phyloP scores from a whole-genome alignment of 2,888 invertebrate genomes.

The Exocentrus adspersus region DNA sequence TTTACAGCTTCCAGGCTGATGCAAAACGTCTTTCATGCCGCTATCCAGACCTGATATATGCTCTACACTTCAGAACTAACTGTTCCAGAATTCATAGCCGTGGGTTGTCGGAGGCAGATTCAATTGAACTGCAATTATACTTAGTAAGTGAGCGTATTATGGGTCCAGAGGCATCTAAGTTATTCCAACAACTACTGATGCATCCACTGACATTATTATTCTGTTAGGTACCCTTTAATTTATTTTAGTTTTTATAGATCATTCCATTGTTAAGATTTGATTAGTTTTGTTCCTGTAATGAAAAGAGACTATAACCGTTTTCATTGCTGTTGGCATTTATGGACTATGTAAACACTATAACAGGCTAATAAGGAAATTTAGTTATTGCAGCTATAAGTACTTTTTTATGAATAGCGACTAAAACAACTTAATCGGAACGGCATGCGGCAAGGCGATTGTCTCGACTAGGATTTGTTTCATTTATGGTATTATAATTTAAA shows the following conservation, averaged over 20 bases:
- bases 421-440: too few species aligned
- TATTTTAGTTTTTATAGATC: neutral
- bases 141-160: too few species aligned
- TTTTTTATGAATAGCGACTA: too few species aligned
- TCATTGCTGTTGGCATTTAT: neutral
- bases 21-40: constrained; percentile 9
- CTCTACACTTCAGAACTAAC: neutral
- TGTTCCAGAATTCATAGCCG: neutral
- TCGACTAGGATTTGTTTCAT: too few species aligned
- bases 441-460: too few species aligned
- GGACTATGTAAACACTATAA: neutral
- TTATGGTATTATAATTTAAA: too few species aligned
- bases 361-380: neutral
- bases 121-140: neutral
- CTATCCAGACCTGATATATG: neutral
- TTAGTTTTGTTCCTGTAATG: neutral
- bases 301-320: neutral
- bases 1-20: constrained; percentile 11
- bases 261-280: neutral
- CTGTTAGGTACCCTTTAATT: too few species aligned
- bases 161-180: too few species aligned
- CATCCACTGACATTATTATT: too few species aligned
- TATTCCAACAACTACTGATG: too few species aligned
- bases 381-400: too few species aligned
- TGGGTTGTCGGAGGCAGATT: neutral